Conservation (phyloP, 2,888 invertebrate species). For the Lithophane ornitopus region DNA sequence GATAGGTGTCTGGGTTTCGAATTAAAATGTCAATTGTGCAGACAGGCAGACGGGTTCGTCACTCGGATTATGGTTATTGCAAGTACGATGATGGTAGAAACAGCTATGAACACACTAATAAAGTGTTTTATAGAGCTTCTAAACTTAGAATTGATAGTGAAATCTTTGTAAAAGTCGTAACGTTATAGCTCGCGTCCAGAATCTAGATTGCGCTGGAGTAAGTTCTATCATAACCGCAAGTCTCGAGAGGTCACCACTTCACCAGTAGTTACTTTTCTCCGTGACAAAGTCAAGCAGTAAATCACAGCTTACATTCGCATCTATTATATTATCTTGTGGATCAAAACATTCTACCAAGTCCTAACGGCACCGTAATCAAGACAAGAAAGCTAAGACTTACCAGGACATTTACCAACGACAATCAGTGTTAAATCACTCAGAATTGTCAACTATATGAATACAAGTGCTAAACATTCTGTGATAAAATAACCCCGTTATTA, state of each 20-base stretch:
- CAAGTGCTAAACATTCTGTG: slow-evolving; percentile 60
- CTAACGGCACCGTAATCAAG: slow-evolving; percentile 53
- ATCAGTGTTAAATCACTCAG: slow-evolving; percentile 61
- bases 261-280: slow-evolving; percentile 37
- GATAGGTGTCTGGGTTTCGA: slow-evolving; percentile 80
- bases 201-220: slow-evolving; percentile 26
- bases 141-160: not conserved
- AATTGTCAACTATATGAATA: slow-evolving; percentile 63
- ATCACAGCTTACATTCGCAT: slow-evolving; percentile 42
- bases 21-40: slow-evolving; percentile 73
- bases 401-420: slow-evolving; percentile 52
- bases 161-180: slow-evolving; percentile 4
- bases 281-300: slow-evolving; percentile 45
- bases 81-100: slow-evolving; percentile 21
- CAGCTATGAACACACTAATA: not conserved
- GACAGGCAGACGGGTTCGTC: slow-evolving; percentile 49
- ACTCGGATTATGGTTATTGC: slow-evolving; percentile 46
- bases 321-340: slow-evolving; percentile 50
- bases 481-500: slow-evolving; percentile 70
- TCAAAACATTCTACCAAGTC: slow-evolving; percentile 46
- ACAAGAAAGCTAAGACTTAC: slow-evolving; percentile 50
- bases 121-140: not conserved
- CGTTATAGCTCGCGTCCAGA: slow-evolving; percentile 4
- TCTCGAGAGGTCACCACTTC: slow-evolving; percentile 35
- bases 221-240: slow-evolving; percentile 17